Percentiles rank a stretch among this genome's conserved stretches.
phyloP scores from a whole-genome alignment of 2,113 vertebrate species.

The Tapirus terrestris region DNA sequence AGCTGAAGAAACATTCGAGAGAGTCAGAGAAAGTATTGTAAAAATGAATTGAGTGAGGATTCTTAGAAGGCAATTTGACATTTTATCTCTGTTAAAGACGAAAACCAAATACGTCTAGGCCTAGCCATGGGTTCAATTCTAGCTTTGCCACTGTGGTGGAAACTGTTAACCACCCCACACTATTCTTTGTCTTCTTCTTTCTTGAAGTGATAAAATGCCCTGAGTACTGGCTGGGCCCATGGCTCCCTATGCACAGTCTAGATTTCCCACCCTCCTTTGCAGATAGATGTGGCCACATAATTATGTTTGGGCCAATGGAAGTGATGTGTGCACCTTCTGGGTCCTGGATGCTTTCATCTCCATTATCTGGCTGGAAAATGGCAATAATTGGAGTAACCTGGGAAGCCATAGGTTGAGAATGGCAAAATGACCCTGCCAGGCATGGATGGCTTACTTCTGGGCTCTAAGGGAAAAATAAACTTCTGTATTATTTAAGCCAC shows the following conservation, averaged over 20 bases:
- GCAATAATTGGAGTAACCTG: neutral
- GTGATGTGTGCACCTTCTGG: neutral
- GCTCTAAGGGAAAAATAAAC: neutral
- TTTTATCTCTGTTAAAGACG: neutral
- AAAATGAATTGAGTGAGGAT: slow-evolving; percentile 21
- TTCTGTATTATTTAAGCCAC: neutral
- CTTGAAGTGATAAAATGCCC: neutral
- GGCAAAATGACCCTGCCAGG: neutral
- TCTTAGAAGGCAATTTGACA: neutral
- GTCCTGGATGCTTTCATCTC: neutral
- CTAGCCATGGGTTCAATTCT: neutral
- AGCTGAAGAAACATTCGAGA: neutral
- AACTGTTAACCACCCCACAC: neutral
- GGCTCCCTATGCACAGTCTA: neutral
- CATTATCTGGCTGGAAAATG: neutral
- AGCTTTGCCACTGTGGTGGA: neutral
- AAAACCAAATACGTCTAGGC: neutral
- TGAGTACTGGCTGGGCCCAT: neutral
- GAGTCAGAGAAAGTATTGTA: neutral
- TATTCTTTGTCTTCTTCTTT: neutral
- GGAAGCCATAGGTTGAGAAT: neutral
- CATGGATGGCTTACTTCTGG: neutral
- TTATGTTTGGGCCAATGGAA: neutral
- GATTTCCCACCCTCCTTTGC: neutral
- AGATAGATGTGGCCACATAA: neutral